Evolutionary conservation across 1,140 invertebrate genomes (phyloP).

Genomic region (Zelostemma sp.): DNA sequence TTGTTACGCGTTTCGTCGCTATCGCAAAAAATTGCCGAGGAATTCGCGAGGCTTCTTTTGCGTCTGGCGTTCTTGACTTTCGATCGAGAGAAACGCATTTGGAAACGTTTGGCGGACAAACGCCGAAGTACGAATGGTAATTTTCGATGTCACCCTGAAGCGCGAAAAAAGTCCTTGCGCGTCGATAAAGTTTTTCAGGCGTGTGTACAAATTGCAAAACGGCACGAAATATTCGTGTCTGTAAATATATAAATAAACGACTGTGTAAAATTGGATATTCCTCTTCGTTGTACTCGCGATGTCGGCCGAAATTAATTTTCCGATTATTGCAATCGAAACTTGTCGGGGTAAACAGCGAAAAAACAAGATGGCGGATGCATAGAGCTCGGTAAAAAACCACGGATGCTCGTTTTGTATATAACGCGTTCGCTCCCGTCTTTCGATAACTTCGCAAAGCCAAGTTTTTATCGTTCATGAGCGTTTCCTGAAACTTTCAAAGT

Average conservation of each 20-base stretch:
- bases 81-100: conserved; percentile 38
- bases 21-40: no score
- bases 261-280: conserved; percentile 34
- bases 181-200: conserved; percentile 14
- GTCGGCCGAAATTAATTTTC: no score
- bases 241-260: conserved; percentile 48
- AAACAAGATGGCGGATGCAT: no score
- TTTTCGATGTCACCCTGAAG: conserved; percentile 13
- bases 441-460: conserved; percentile 6
- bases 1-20: no score
- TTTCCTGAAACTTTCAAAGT: conserved; percentile 32
- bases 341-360: no score
- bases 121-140: conserved; percentile 32
- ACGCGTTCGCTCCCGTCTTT: conserved; percentile 1
- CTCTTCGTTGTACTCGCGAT: conserved; percentile 45
- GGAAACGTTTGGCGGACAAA: conserved; percentile 31
- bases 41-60: conserved; percentile 16
- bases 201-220: conserved; percentile 43
- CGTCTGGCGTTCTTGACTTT: conserved; percentile 26
- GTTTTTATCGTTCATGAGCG: conserved; percentile 6
- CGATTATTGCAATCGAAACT: no score
- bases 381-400: conserved; percentile 4
- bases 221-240: conserved; percentile 31
- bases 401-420: conserved; percentile 27
- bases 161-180: no score